These are phyloP conservation scores for Illadopsis cleaveri DNA, from an alignment of 2,113 vertebrate genomes.

Conservation along the genomic window DNA sequence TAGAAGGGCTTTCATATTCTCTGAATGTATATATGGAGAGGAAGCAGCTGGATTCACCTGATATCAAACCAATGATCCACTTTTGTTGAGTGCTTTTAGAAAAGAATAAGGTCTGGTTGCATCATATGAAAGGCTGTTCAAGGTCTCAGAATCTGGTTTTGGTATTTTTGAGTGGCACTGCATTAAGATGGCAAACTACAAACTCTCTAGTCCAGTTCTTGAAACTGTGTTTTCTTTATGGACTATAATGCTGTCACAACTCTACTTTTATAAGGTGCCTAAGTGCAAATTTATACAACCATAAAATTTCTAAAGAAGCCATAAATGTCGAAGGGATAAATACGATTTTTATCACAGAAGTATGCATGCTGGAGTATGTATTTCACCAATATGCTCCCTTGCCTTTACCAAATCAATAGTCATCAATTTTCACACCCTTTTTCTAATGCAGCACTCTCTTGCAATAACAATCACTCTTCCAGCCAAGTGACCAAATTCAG, in stretches of 20 bases:
- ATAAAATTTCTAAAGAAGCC: constrained; percentile 45
- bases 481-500: neutral
- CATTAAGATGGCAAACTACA: neutral
- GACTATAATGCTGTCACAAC: neutral
- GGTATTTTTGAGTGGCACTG: neutral
- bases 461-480: neutral
- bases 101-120: neutral
- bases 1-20: neutral
- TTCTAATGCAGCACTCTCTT: neutral
- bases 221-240: constrained; percentile 17
- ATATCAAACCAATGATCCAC: neutral
- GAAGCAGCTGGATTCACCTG: neutral
- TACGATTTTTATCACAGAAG: neutral
- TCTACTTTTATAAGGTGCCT: constrained; percentile 30
- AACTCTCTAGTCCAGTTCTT: neutral
- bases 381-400: neutral
- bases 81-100: neutral
- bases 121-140: neutral
- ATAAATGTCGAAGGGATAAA: constrained; percentile 30
- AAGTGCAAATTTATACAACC: constrained; percentile 38
- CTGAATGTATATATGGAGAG: neutral
- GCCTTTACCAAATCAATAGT: constrained; percentile 7
- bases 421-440: neutral
- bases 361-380: neutral
- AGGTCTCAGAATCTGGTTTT: neutral